Evolutionary conservation across 2,113 vertebrate species (phyloP).

Genomic region (Fregetta grallaria): DNA sequence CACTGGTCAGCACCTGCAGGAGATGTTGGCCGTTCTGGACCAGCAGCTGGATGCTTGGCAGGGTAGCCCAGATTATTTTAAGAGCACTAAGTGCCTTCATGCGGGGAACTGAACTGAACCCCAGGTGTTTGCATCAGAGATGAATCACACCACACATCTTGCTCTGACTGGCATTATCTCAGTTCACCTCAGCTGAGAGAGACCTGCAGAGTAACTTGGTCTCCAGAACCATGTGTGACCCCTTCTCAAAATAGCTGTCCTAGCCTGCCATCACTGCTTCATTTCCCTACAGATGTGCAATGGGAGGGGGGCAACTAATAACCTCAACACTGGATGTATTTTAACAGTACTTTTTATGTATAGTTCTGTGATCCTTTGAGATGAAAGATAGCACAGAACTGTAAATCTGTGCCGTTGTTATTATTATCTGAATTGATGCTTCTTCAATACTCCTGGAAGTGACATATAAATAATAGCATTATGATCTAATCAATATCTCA

Average conservation of each 20-base stretch:
- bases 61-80: neutral
- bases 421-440: slow-evolving; percentile 30
- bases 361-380: slow-evolving; percentile 35
- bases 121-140: neutral
- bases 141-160: neutral
- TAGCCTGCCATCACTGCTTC: neutral
- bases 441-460: slow-evolving; percentile 40
- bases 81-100: neutral
- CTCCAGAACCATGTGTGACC: neutral
- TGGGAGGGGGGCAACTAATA: neutral
- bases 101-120: neutral
- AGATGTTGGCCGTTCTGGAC: neutral
- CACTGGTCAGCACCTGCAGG: neutral
- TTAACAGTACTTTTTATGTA: neutral
- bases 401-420: neutral
- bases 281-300: neutral
- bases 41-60: neutral
- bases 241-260: neutral
- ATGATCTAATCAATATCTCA: slow-evolving; percentile 55
- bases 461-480: slow-evolving; percentile 55
- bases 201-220: neutral
- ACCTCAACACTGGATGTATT: neutral
- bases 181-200: neutral
- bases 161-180: neutral
- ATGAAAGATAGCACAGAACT: slow-evolving; percentile 31